Evolutionary conservation across 2,888 invertebrate genomes (phyloP), one percentile per base, ranked within the genome.

Genomic region (Entomobrya proxima): DNA sequence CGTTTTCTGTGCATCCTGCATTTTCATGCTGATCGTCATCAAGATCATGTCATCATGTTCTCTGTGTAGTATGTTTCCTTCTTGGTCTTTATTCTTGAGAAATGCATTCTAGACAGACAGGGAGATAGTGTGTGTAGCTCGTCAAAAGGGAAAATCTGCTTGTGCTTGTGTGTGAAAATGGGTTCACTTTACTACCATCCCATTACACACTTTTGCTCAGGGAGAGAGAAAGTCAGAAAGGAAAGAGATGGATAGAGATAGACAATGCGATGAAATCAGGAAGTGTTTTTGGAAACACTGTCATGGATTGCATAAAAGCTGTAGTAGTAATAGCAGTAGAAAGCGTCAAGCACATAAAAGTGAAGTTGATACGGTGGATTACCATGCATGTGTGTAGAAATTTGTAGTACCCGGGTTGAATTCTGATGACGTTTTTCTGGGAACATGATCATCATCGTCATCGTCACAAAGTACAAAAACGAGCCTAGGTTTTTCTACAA

Each of bases 251-350:
- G 37, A 37, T 24, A 35, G 24, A 76, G 24, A 30, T 37, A 83
- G 77, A 85, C 85, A 85, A 79, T 74, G 78, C 18, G 76, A 76
- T 77, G 85, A 74, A 85, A 85, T 85, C 85, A 85, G 85, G 50
- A 85, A 85, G 85, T 64, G 69, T 74, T 85, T 85, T 61, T 50
- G 69, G 72, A 78, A n/a, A n/a, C n/a, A n/a, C n/a, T n/a, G n/a
- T n/a, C n/a, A n/a, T n/a, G n/a, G n/a, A n/a, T n/a, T n/a, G n/a
- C n/a, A n/a, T n/a, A n/a, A n/a, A n/a, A n/a, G n/a, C n/a, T n/a
- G n/a, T n/a, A n/a, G n/a, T n/a, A n/a, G n/a, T n/a, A n/a, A n/a
- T n/a, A n/a, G n/a, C n/a, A n/a, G 35, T 72, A 69, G 27, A 55
- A 27, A 55, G 27, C 24, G 9, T 15, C 40, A 40, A 55, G 78